These are phyloP conservation scores for Arrhamphus sclerolepis DNA, from an alignment of 2,797 vertebrate genomes.

Conservation along the genomic window DNA sequence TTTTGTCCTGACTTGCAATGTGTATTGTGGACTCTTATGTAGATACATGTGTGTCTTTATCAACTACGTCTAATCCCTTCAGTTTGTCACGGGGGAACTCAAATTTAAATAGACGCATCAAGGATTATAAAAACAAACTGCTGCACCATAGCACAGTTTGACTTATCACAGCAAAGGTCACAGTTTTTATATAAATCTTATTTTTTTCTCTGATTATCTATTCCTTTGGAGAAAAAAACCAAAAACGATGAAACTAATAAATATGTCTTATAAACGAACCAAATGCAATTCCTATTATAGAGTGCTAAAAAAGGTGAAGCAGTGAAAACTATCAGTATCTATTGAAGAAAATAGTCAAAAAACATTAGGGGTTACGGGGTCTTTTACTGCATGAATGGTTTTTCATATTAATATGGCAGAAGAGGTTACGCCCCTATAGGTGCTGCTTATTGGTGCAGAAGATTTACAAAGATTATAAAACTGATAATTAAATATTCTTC, in stretches of 20 bases:
- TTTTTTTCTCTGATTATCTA: too few relatives aligned
- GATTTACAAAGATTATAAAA: conserved; percentile 10
- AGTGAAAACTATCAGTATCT: not conserved
- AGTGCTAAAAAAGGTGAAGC: not conserved
- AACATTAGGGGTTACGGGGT: not conserved
- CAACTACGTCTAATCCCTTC: too few relatives aligned
- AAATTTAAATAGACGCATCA: too few relatives aligned
- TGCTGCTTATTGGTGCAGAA: conserved; percentile 7
- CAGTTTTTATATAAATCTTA: too few relatives aligned
- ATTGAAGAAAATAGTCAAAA: not conserved
- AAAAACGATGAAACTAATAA: not conserved
- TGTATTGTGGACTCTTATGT: too few relatives aligned
- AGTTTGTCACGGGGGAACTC: too few relatives aligned
- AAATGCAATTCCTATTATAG: not conserved
- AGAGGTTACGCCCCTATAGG: not conserved
- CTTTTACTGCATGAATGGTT: conserved; percentile 2
- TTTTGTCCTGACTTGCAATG: too few relatives aligned
- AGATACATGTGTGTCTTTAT: too few relatives aligned
- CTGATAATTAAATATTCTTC: not conserved
- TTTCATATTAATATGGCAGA: conserved; percentile 2
- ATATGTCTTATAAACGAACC: not conserved
- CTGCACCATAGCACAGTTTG: too few relatives aligned
- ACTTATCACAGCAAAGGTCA: too few relatives aligned
- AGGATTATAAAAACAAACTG: too few relatives aligned
- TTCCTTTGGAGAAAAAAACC: not conserved